Evolutionary conservation across 2,113 vertebrate genomes (phyloP).

Genomic region (Protomyctophum bolini): DNA sequence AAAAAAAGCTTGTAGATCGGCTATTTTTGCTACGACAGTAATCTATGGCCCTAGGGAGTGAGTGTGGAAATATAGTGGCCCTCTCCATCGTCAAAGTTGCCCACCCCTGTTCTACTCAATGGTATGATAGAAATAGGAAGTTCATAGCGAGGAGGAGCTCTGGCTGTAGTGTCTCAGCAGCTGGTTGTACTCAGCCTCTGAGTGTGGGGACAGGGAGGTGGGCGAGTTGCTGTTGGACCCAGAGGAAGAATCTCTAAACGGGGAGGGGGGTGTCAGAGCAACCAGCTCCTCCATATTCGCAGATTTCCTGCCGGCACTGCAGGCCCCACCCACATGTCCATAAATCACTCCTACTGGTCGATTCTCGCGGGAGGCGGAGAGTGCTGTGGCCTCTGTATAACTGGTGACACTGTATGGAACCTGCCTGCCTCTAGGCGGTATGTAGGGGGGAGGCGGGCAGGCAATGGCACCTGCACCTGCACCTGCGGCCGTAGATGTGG

Average conservation of each 20-base stretch:
- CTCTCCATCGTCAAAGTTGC: no score
- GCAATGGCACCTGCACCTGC: constrained; percentile 72
- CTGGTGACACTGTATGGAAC: constrained; percentile 87
- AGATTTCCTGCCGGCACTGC: constrained; percentile 77
- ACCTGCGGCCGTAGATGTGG: constrained; percentile 74
- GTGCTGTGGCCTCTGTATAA: constrained; percentile 86
- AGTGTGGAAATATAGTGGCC: no score
- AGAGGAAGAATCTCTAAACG: constrained; percentile 92
- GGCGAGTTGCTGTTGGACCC: constrained; percentile 89
- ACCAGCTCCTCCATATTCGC: constrained; percentile 84
- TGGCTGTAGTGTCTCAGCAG: constrained; percentile 96
- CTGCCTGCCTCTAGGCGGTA: constrained; percentile 83
- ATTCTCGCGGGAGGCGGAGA: constrained; percentile 79
- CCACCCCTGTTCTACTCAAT: no score
- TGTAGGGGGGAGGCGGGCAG: constrained; percentile 83
- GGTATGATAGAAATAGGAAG: neutral
- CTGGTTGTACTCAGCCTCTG: constrained; percentile 91
- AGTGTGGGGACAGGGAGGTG: constrained; percentile 86
- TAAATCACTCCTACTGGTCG: constrained; percentile 66
- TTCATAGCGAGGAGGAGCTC: constrained; percentile 97
- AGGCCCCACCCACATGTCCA: constrained; percentile 78
- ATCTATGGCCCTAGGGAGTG: no score
- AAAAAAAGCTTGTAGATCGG: no score
- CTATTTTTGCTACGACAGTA: no score
- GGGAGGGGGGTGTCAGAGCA: constrained; percentile 93